phyloP scores from a whole-genome alignment of 2,888 invertebrate species.

The Pherbina coryleti region DNA sequence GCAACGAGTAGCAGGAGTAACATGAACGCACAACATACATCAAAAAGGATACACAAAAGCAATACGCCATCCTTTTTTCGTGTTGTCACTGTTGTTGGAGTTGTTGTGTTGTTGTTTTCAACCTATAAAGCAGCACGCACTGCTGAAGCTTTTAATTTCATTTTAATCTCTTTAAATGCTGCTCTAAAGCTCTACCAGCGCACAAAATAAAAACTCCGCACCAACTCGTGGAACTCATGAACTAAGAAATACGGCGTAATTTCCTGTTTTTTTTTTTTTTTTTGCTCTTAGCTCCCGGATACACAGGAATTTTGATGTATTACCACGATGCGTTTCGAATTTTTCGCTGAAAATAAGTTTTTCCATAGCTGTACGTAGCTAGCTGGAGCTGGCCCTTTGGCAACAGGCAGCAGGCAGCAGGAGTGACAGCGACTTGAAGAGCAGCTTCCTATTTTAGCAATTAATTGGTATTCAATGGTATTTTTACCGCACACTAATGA shows the following conservation, averaged over 20 bases:
- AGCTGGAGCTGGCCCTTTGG: no score
- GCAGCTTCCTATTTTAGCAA: neutral
- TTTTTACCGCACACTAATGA: neutral
- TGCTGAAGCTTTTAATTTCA: slow-evolving; percentile 13
- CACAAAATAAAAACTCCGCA: neutral
- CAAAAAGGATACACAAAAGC: neutral
- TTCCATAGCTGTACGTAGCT: neutral
- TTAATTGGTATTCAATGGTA: slow-evolving; percentile 16
- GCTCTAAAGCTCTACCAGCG: neutral
- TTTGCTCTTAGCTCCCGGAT: neutral
- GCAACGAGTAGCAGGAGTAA: neutral
- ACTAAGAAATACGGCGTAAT: neutral
- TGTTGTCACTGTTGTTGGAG: neutral
- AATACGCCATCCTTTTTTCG: neutral
- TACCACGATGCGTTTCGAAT: neutral
- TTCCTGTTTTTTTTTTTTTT: neutral
- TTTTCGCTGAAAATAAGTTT: neutral
- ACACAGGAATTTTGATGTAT: slow-evolving; percentile 1
- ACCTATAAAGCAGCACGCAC: neutral
- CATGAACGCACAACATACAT: neutral
- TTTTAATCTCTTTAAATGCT: neutral
- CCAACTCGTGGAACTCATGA: neutral
- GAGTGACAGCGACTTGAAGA: neutral
- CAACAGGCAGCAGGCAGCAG: neutral
- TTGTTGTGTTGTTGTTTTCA: neutral